phyloP scores from a whole-genome alignment of 2,888 invertebrate species.

The Keiferia lycopersicella region DNA sequence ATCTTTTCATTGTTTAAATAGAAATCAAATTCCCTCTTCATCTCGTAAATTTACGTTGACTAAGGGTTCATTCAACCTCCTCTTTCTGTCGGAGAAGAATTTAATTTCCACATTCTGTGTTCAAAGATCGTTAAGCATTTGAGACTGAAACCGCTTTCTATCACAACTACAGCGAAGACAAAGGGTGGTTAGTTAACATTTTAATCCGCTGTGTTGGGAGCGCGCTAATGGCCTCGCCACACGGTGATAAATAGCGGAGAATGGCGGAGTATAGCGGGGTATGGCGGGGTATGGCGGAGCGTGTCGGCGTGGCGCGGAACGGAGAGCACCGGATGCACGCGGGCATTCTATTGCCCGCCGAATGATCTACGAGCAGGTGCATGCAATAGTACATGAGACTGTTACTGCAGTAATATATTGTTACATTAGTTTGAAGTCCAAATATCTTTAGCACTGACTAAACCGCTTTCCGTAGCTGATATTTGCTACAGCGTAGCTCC shows the following conservation, averaged over 20 bases:
- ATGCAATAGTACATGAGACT: conserved; percentile 37
- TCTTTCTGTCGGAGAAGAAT: neutral
- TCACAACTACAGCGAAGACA: conserved; percentile 54
- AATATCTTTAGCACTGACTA: neutral
- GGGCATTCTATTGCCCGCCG: conserved; percentile 54
- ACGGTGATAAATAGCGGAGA: conserved; percentile 51
- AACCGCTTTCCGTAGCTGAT: neutral
- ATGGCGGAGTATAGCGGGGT: conserved; percentile 22
- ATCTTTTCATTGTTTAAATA: no score
- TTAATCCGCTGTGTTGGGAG: conserved; percentile 60
- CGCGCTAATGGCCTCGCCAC: conserved; percentile 55
- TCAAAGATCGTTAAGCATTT: neutral
- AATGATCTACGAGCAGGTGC: conserved; percentile 53
- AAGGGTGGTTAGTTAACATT: conserved; percentile 65
- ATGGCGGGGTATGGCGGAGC: neutral
- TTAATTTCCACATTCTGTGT: neutral
- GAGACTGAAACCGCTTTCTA: conserved; percentile 9
- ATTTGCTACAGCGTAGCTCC: neutral
- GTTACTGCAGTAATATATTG: conserved; percentile 19
- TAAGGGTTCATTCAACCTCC: no score
- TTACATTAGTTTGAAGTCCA: neutral
- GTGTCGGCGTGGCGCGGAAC: conserved; percentile 24
- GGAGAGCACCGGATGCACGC: conserved; percentile 46
- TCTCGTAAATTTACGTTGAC: no score
- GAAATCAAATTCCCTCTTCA: no score